Evolutionary conservation across 2,888 invertebrate genomes (phyloP).

Genomic region (Pollenia labialis): DNA sequence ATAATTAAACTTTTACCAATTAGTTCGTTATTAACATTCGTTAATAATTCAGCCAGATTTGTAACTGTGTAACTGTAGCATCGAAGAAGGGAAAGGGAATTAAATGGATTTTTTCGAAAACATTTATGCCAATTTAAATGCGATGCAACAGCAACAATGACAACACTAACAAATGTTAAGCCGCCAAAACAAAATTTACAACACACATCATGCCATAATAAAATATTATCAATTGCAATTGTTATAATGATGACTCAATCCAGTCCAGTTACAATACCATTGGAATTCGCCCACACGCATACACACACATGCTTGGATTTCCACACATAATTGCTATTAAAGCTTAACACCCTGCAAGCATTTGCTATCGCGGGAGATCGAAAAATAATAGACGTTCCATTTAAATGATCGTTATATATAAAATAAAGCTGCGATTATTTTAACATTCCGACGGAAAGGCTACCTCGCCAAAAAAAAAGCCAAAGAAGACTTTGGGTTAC

Average conservation of each 20-base stretch:
- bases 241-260: conserved; percentile 51
- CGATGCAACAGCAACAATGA: not conserved
- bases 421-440: too few species aligned
- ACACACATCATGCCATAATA: conserved; percentile 30
- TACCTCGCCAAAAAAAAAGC: too few species aligned
- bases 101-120: not conserved
- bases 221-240: conserved; percentile 58
- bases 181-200: conserved; percentile 8
- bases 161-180: conserved; percentile 4
- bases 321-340: too few species aligned
- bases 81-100: too few species aligned
- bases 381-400: too few species aligned
- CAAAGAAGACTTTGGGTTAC: too few species aligned
- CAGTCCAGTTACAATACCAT: not conserved
- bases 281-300: too few species aligned
- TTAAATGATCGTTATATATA: too few species aligned
- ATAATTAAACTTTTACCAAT: conserved; percentile 47
- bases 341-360: too few species aligned
- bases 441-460: too few species aligned
- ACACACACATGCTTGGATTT: too few species aligned
- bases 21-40: conserved; percentile 33
- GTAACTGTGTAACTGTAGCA: not conserved
- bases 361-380: too few species aligned
- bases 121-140: conserved; percentile 17
- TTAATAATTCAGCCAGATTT: conserved; percentile 38